A percentile compares a stretch with the other conserved stretches of the same genome.
Conservation (phyloP, 2,113 vertebrate species). For the Pontoporia blainvillei region DNA sequence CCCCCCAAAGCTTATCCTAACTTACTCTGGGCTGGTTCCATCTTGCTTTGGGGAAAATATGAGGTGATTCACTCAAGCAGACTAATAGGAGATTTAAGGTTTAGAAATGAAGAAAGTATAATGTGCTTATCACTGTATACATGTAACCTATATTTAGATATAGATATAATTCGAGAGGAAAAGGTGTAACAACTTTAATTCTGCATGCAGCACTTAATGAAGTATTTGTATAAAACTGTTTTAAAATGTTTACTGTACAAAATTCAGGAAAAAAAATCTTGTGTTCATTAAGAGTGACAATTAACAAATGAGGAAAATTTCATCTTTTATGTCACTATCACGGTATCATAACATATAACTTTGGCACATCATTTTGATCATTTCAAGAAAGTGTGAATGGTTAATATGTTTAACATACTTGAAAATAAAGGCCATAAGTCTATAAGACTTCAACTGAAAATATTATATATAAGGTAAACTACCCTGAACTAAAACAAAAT, state of each 20-base stretch:
- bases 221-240: neutral
- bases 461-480: neutral
- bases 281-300: neutral
- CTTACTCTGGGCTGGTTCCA: neutral
- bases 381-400: slow-evolving; percentile 8
- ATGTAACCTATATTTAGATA: neutral
- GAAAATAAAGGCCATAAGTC: neutral
- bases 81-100: neutral
- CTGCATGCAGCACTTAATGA: neutral
- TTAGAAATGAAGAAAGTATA: neutral
- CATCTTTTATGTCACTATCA: neutral
- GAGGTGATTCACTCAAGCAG: neutral
- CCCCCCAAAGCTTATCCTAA: neutral
- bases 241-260: neutral
- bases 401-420: neutral
- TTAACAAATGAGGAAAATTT: neutral
- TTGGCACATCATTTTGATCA: neutral
- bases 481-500: neutral
- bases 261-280: neutral
- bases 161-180: neutral
- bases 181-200: neutral
- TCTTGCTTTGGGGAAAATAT: neutral
- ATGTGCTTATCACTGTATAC: neutral
- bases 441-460: neutral
- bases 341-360: neutral